These are phyloP conservation scores for Piaya cayana DNA, from an alignment of 2,113 vertebrate genomes.

Conservation along the genomic window DNA sequence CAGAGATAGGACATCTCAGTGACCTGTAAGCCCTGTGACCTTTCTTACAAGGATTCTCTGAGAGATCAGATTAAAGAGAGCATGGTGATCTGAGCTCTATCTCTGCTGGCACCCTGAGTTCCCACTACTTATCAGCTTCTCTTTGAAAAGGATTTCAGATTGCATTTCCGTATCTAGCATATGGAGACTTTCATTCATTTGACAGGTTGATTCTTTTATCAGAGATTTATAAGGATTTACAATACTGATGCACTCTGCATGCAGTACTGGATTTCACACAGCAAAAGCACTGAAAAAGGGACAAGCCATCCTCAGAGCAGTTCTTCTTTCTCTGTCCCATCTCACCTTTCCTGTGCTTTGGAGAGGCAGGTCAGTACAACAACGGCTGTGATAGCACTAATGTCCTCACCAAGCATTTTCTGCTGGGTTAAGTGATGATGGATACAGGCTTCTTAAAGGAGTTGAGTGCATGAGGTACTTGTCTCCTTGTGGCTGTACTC, in stretches of 20 bases:
- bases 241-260: neutral
- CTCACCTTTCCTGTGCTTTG: neutral
- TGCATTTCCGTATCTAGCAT: neutral
- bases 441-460: neutral
- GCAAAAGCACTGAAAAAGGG: neutral
- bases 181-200: constrained; percentile 37
- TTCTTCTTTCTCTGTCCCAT: neutral
- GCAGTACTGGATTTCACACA: neutral
- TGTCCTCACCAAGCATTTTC: neutral
- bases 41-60: neutral
- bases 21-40: neutral
- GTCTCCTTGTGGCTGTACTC: neutral
- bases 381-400: neutral
- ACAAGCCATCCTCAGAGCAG: neutral
- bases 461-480: neutral
- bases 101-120: neutral
- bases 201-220: constrained; percentile 60
- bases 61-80: neutral
- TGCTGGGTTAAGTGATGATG: neutral
- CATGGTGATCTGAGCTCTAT: neutral
- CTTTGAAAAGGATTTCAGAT: constrained; percentile 36
- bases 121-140: constrained; percentile 17
- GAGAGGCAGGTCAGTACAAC: neutral
- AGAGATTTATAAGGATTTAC: constrained; percentile 19
- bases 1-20: neutral